Evolutionary conservation across 2,113 vertebrate species (phyloP), one percentile per base, ranked within the genome.

Genomic region (Cygnus atratus): DNA sequence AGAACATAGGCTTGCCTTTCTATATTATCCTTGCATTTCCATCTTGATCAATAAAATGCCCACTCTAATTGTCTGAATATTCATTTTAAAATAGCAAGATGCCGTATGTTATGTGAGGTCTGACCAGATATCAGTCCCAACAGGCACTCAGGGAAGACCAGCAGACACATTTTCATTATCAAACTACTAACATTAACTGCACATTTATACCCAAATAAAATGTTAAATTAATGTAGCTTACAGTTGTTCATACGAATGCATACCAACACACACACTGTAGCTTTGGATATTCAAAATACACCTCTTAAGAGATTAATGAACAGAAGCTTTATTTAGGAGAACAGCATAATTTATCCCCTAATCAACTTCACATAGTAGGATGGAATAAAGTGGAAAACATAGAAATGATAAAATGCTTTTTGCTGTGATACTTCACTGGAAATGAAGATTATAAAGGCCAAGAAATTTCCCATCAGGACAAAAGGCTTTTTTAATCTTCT

Each of bases 381-480:
- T 39, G 15, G 52, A 96, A 87, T 80, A 63, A 85, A 95, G 17
- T 22, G 16, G 81, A 92, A 95, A 85, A 74, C 58, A 77, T 29
- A 62, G 26, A 66, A 92, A 88, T 77, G 7, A 96, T 46, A 70
- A 81, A 87, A 90, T 83, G 35, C 12, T 84, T 76, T 94, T 82
- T 74, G 43, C 52, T 84, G 33, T 62, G 55, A 92, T 73, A 93
- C 28, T 74, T 72, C 52, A 90, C 54, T 78, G 85, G 82, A 97
- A 95, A 91, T 65, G 11, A 92, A 90, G 66, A 93, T 68, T 80
- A 76, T 29, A 88, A 81, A 87, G 84, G 68, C 14, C 59, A 86
- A 92, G 57, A 95, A 95, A 96, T 92, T 97, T 95, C 87, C 58
- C 97, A 76, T 78, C 66, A 93, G 82, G 84, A 97, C 74, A 95